A percentile compares a stretch with the other conserved stretches of the same genome.
These are phyloP conservation scores for Andrena bucephala DNA, from an alignment of 2,888 invertebrate species.

Conservation along the genomic window DNA sequence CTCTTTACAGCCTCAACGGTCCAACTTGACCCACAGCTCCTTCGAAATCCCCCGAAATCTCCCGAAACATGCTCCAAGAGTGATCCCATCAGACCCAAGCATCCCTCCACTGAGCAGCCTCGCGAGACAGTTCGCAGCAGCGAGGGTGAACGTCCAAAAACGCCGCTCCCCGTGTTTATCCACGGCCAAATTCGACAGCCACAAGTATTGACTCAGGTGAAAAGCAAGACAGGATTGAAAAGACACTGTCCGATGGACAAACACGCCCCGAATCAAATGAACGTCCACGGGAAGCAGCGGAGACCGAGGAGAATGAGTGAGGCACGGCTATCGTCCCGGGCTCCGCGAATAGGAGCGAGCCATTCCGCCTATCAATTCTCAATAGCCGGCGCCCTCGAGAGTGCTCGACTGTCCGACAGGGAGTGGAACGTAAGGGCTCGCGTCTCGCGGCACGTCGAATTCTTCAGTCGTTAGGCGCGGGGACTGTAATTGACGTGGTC, in stretches of 20 bases:
- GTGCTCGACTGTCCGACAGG: constrained; percentile 53
- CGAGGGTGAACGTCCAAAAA: background rate
- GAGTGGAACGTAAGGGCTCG: constrained; percentile 53
- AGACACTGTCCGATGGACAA: constrained; percentile 24
- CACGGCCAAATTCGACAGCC: constrained; percentile 21
- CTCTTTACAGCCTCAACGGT: too few species aligned
- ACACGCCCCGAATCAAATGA: constrained; percentile 47
- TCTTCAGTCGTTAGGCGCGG: constrained; percentile 69
- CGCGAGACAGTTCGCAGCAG: background rate
- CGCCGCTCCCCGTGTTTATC: constrained; percentile 49
- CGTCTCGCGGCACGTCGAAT: constrained; percentile 66
- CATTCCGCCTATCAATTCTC: constrained; percentile 62
- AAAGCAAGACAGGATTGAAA: constrained; percentile 34
- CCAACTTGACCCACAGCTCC: too few species aligned
- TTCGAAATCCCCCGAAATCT: too few species aligned
- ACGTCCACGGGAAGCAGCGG: constrained; percentile 20
- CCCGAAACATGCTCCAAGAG: too few species aligned
- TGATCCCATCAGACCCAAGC: background rate
- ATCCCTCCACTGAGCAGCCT: background rate
- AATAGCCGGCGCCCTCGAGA: constrained; percentile 39
- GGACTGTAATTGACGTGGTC: constrained; percentile 73
- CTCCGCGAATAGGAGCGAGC: constrained; percentile 31
- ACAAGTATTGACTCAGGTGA: constrained; percentile 56
- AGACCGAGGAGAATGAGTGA: background rate
- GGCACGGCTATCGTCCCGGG: constrained; percentile 24